Evolutionary conservation across 2,797 vertebrate genomes (phyloP).

Genomic region (Meda fulgida): DNA sequence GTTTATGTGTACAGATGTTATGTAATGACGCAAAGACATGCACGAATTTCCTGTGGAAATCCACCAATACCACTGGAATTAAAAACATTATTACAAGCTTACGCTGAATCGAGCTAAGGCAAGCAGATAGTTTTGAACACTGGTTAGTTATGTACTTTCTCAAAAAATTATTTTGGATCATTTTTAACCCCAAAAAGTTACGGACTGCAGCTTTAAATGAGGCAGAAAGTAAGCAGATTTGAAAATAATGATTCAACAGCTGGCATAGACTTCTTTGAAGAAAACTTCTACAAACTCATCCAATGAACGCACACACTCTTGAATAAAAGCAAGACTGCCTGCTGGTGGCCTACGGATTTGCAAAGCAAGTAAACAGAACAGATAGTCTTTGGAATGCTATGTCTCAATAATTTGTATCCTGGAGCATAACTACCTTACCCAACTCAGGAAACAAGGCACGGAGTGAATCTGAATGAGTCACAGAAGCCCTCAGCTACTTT

Average conservation of each 20-base stretch:
- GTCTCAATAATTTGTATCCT: slow-evolving; percentile 55
- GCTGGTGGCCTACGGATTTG: slow-evolving; percentile 51
- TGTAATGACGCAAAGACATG: no score
- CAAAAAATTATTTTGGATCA: no score
- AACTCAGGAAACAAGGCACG: slow-evolving; percentile 21
- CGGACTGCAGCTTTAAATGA: no score
- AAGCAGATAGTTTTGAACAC: no score
- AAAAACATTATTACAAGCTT: no score
- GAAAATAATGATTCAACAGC: slow-evolving; percentile 1
- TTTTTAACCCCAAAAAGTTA: no score
- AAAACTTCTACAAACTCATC: slow-evolving; percentile 28
- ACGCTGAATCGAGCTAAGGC: no score
- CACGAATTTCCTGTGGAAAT: no score
- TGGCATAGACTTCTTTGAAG: slow-evolving; percentile 23
- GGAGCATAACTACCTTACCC: slow-evolving; percentile 37
- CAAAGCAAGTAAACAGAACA: slow-evolving; percentile 38
- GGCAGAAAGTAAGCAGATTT: neutral
- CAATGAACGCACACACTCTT: neutral
- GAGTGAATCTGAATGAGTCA: slow-evolving; percentile 55
- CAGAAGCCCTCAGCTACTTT: slow-evolving; percentile 42
- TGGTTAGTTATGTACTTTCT: no score
- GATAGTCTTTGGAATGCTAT: slow-evolving; percentile 47
- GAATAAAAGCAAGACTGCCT: slow-evolving; percentile 32
- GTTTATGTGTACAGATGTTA: no score
- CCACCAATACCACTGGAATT: no score